Evolutionary conservation across 2,888 invertebrate species (phyloP).

Genomic region (Apamea epomidion): DNA sequence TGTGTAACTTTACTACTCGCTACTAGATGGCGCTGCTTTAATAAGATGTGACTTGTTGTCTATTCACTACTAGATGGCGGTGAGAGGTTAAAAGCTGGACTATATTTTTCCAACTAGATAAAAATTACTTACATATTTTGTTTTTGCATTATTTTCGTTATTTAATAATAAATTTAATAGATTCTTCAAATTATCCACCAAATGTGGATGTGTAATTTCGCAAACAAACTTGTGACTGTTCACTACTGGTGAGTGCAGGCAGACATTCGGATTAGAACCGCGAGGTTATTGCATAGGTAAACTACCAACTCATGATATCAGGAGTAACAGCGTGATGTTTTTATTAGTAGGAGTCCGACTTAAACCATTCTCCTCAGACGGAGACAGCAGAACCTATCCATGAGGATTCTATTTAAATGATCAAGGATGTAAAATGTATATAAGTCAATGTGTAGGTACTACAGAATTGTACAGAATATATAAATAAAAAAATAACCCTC

Average conservation of each 20-base stretch:
- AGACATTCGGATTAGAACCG: neutral
- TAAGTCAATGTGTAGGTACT: neutral
- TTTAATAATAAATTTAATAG: no score
- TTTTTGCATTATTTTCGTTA: neutral
- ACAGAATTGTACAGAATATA: neutral
- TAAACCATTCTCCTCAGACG: no score
- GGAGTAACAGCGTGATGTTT: no score
- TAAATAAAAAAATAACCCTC: neutral
- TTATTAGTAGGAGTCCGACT: no score
- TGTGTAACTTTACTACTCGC: conserved; percentile 37
- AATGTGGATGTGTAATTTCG: neutral
- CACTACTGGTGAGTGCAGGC: neutral
- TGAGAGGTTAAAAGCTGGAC: accelerated
- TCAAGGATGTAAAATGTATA: neutral
- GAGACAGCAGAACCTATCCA: neutral
- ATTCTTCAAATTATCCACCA: neutral
- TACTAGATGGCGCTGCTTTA: conserved; percentile 46
- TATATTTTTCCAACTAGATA: neutral
- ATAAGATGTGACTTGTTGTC: neutral
- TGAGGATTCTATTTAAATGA: neutral
- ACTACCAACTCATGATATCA: no score
- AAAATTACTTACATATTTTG: neutral
- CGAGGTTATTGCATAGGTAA: neutral
- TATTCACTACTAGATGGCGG: conserved; percentile 60
- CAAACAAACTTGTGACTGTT: neutral